Base-by-base conservation (phyloP, 1,140 invertebrate genomes). In the Pseudomyrmex sp. region DNA sequence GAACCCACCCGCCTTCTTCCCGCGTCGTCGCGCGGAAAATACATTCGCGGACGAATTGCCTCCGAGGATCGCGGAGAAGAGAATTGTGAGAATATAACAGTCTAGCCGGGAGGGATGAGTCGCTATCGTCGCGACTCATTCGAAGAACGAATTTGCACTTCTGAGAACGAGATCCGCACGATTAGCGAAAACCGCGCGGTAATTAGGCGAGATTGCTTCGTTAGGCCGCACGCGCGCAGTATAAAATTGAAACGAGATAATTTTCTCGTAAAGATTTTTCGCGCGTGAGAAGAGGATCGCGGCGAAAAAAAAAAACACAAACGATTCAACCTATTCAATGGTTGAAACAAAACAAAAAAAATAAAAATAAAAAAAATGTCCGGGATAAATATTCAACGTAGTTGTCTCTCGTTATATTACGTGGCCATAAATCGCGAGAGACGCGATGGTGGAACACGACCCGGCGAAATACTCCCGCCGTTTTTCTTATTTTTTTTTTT, bases 241-340 rank as follows among this genome's bases (percentile, higher is more conserved):
- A 26, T 26, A 70, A 85, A 85, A 87, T 85, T 82, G 79, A 35
- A 85, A 82, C 70, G 76, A 75, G 68, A 75, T 76, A 82, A 85
- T 75, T 76, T 20, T 44, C 20, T 35, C 44, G 44, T 18, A 18
- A 59, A n/a, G 20, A 66, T 15, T 26, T 35, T 35, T 35, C 35
- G 35, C 13, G 0, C 44, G 12, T 13, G 54, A 23, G 12, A 10
- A 23, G 9, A 59, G 35, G 12, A 26, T 48, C 48, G 23, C 13
- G 50, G 18, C 18, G 18, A 59, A 58, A 66, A 52, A 26, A 18
- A 12, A 23, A 23, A 23, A 23, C 0, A 13, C 7, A 9, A 65
- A 1, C 23, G 13, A 15, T n/a, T 46, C 75, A 18, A 59, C 18
- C 26, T 26, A 26, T 26, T 26, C 26, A n/a, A n/a, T n/a, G n/a